phyloP scores from a whole-genome alignment of 2,797 vertebrate species.

The Bucorvus abyssinicus region DNA sequence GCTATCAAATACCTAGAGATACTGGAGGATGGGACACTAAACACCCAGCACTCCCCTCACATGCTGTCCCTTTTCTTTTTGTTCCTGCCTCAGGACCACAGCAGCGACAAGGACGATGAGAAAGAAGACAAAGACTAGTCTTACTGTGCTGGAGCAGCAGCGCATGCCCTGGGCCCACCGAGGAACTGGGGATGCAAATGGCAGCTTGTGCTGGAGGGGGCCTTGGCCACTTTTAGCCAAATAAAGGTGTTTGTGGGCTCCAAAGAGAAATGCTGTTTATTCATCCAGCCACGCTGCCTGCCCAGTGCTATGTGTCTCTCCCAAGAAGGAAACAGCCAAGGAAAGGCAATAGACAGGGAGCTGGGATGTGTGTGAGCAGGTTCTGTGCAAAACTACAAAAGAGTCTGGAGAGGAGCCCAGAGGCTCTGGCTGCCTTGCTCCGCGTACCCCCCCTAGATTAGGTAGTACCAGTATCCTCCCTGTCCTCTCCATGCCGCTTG shows the following conservation, averaged over 20 bases:
- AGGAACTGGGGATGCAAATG: neutral
- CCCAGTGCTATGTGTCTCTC: neutral
- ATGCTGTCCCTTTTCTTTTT: neutral
- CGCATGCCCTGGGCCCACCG: rapidly evolving
- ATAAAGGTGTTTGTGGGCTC: conserved; percentile 25
- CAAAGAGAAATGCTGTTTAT: neutral
- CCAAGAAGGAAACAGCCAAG: neutral
- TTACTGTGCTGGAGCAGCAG: rapidly evolving
- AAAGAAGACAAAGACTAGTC: conserved; percentile 40
- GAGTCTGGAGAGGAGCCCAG: neutral
- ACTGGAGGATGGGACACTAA: rapidly evolving
- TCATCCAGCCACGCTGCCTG: neutral
- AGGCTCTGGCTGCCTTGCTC: neutral
- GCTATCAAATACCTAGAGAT: neutral
- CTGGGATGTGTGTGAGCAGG: neutral
- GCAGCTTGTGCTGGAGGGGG: neutral
- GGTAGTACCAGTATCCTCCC: neutral
- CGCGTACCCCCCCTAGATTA: rapidly evolving
- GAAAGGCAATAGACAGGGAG: neutral
- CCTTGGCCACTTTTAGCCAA: neutral
- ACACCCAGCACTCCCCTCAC: neutral
- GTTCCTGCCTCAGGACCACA: neutral
- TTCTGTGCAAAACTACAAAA: neutral
- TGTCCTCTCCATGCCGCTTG: rapidly evolving
- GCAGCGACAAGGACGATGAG: neutral